These are phyloP conservation scores for Hirtodrosophila trivittata DNA, from an alignment of 2,888 invertebrate genomes.

Conservation along the genomic window DNA sequence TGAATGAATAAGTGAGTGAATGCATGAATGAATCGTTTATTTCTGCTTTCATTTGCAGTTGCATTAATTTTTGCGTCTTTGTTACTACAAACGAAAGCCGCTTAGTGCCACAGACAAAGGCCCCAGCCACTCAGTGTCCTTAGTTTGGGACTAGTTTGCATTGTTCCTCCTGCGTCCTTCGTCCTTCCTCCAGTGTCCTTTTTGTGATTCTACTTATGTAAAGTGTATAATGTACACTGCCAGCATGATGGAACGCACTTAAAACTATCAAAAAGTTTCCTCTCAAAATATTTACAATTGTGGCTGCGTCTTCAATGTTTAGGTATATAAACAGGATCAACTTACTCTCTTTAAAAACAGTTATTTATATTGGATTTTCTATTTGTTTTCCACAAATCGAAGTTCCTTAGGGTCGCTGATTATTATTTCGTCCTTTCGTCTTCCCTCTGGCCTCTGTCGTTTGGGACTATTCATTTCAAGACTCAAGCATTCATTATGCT, in stretches of 20 bases:
- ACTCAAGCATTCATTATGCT: conserved; percentile 58
- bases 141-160: conserved; percentile 16
- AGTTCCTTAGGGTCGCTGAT: not conserved
- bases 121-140: conserved; percentile 13
- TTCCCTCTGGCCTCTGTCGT: conserved; percentile 5
- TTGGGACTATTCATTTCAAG: conserved; percentile 44
- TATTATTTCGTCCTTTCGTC: conserved; percentile 1
- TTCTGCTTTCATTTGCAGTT: conserved; percentile 5
- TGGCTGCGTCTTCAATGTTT: not conserved
- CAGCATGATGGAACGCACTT: not conserved
- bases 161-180: not conserved
- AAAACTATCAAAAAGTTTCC: too few relatives aligned
- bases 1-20: not conserved
- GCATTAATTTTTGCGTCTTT: not conserved
- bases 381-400: not conserved
- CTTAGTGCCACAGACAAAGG: conserved; percentile 37
- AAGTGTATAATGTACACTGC: too few relatives aligned
- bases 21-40: conserved; percentile 6
- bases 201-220: too few relatives aligned
- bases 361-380: too few relatives aligned
- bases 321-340: too few relatives aligned
- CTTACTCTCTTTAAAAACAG: too few relatives aligned
- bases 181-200: not conserved
- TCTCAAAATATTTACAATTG: too few relatives aligned
- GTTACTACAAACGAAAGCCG: conserved; percentile 37